Evolutionary conservation across 2,888 invertebrate species (phyloP).

Genomic region (Cephus nigrinus): DNA sequence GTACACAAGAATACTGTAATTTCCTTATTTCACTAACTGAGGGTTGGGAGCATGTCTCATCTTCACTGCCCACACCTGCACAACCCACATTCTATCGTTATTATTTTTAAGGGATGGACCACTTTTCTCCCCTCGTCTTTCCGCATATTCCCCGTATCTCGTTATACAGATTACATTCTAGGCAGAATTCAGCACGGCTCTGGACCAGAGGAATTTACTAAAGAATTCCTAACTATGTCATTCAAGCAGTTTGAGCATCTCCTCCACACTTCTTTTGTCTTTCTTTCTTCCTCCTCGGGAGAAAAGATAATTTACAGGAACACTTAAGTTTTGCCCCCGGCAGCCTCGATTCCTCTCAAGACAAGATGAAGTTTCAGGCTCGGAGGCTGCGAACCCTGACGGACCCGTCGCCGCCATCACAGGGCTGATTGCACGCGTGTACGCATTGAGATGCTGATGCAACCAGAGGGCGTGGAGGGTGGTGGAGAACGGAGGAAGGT

Average conservation of each 20-base stretch:
- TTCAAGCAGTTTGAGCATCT: background rate
- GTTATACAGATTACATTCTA: background rate
- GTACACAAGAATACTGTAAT: background rate
- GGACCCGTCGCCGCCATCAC: no score
- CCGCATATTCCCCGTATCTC: background rate
- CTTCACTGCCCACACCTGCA: background rate
- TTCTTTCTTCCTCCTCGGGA: background rate
- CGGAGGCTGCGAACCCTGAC: no score
- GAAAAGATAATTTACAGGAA: background rate
- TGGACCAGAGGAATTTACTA: background rate
- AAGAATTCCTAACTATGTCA: background rate
- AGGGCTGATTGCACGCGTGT: no score
- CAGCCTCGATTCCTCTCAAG: background rate
- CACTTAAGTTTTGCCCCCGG: background rate
- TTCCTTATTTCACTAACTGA: background rate
- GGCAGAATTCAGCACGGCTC: background rate
- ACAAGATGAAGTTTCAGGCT: background rate
- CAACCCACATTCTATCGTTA: background rate
- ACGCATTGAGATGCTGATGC: background rate
- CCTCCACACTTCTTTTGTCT: background rate
- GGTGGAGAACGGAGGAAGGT: background rate
- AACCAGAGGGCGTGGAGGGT: no score
- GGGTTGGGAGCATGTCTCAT: background rate
- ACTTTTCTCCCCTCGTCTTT: background rate
- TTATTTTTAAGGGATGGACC: background rate